These are phyloP conservation scores for Trematomus bernacchii DNA, from an alignment of 2,797 vertebrate genomes.

Conservation along the genomic window DNA sequence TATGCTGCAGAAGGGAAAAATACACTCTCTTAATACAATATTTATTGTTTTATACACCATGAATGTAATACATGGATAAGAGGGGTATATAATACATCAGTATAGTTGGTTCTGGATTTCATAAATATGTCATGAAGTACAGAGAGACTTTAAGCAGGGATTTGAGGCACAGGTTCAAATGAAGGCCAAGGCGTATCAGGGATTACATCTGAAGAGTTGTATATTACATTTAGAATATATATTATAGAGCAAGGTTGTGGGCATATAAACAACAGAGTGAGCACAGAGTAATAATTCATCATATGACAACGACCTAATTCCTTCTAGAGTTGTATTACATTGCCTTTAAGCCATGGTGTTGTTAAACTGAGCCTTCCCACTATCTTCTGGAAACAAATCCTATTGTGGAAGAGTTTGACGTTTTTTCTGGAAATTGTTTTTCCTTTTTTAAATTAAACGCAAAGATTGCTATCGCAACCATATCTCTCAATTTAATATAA, in stretches of 20 bases:
- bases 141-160: background rate
- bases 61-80: background rate
- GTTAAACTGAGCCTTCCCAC: background rate
- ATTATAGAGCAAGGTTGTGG: background rate
- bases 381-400: background rate
- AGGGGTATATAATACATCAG: background rate
- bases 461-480: background rate
- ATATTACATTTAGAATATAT: background rate
- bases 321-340: background rate
- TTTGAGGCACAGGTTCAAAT: background rate
- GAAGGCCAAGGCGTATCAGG: background rate
- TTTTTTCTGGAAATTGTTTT: background rate
- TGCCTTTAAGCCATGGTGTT: background rate
- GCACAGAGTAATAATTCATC: background rate
- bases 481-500: background rate
- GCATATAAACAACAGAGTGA: background rate
- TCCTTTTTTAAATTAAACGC: background rate
- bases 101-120: background rate
- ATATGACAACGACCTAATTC: background rate
- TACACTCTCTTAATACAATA: background rate
- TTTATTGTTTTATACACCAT: background rate
- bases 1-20: background rate
- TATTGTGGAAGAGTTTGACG: background rate
- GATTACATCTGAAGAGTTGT: background rate
- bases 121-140: constrained; percentile 1